These are phyloP conservation scores for Eriocheir sinensis DNA, from an alignment of 1,140 invertebrate genomes.

Conservation along the genomic window DNA sequence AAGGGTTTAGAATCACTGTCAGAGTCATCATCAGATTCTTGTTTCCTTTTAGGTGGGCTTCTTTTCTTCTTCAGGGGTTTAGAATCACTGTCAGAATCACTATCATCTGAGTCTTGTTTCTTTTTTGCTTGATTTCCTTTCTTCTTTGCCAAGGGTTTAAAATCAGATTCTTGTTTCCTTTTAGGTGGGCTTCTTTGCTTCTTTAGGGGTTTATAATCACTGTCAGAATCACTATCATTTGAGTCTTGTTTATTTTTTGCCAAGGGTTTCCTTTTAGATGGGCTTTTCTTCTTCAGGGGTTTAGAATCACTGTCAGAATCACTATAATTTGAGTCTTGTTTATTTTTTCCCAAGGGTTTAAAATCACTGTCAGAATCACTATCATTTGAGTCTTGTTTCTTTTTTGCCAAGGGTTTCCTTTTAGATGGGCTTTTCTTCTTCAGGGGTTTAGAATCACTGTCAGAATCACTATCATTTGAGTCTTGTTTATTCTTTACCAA, in stretches of 20 bases:
- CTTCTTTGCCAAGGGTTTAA: not conserved
- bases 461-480: not conserved
- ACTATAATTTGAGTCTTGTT: too few species aligned
- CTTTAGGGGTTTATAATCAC: not conserved
- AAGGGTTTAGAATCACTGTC: not conserved
- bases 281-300: not conserved
- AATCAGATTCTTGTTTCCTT: not conserved
- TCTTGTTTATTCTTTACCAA: not conserved
- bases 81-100: not conserved
- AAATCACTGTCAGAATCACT: not conserved
- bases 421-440: not conserved
- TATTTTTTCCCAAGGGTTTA: too few species aligned
- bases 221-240: not conserved
- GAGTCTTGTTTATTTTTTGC: not conserved
- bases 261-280: not conserved
- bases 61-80: not conserved
- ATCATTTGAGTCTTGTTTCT: not conserved
- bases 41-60: not conserved
- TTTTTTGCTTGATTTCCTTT: not conserved
- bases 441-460: not conserved
- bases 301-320: not conserved
- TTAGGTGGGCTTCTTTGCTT: not conserved
- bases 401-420: not conserved
- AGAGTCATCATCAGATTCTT: not conserved
- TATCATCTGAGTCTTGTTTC: not conserved